These are phyloP conservation scores for Campylorhamphus procurvoides DNA, from an alignment of 2,113 vertebrate species.

Conservation along the genomic window DNA sequence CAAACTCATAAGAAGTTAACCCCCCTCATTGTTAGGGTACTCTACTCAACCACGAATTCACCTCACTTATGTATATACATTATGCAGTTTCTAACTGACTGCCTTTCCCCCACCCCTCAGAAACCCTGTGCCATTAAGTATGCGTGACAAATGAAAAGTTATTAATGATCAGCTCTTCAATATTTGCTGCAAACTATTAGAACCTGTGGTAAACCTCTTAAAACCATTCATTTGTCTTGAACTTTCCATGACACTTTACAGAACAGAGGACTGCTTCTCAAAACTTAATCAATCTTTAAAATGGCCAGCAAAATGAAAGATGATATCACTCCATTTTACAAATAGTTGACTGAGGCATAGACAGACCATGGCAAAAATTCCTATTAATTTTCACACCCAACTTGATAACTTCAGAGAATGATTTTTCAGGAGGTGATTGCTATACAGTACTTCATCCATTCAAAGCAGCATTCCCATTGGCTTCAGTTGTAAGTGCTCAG, in stretches of 20 bases:
- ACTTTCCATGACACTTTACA: not conserved
- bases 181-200: not conserved
- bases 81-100: not conserved
- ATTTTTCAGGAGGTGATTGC: conserved; percentile 15
- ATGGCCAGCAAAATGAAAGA: conserved; percentile 40
- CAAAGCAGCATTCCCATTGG: not conserved
- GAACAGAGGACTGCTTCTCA: not conserved
- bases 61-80: not conserved
- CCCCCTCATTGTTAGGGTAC: not conserved
- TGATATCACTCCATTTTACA: conserved; percentile 14
- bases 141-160: not conserved
- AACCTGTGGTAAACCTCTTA: not conserved
- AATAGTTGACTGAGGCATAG: not conserved
- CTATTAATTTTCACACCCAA: conserved; percentile 38
- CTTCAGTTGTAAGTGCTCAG: not conserved
- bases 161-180: not conserved
- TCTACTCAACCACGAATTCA: not conserved
- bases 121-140: not conserved
- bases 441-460: not conserved
- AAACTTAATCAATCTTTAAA: conserved; percentile 32
- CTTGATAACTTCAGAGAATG: conserved; percentile 13
- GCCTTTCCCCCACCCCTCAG: not conserved
- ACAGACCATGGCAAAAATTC: not conserved
- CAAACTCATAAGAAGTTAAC: not conserved
- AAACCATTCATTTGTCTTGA: conserved; percentile 1